Evolutionary conservation across 2,888 invertebrate species (phyloP).

Genomic region (Drosophila borealis): DNA sequence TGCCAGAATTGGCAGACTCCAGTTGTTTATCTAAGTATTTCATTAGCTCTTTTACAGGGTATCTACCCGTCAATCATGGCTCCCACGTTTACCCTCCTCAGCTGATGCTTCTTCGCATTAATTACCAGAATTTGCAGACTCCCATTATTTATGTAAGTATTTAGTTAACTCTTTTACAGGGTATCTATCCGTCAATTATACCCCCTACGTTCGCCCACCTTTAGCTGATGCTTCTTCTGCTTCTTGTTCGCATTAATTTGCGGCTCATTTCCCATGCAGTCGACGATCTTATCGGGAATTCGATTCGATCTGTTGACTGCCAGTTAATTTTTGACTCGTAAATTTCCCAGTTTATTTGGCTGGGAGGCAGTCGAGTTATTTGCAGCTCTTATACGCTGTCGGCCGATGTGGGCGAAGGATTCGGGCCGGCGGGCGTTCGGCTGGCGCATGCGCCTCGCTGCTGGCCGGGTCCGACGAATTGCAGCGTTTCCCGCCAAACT

Average conservation of each 20-base stretch:
- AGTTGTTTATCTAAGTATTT: no score
- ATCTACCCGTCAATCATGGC: background rate
- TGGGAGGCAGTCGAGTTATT: background rate
- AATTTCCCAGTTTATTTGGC: slow-evolving; percentile 44
- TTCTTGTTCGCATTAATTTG: background rate
- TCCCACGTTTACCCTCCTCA: no score
- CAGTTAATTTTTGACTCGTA: background rate
- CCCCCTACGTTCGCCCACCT: no score
- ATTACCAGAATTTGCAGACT: background rate
- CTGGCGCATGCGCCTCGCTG: slow-evolving; percentile 56
- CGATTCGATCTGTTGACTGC: slow-evolving; percentile 13
- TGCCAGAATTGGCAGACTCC: background rate
- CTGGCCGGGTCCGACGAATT: slow-evolving; percentile 62
- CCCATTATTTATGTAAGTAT: no score
- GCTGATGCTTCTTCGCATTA: background rate
- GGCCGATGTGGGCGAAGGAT: background rate
- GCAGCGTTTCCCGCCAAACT: slow-evolving; percentile 76
- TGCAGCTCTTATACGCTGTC: slow-evolving; percentile 30
- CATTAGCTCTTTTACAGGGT: background rate
- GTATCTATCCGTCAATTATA: background rate
- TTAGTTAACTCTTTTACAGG: background rate
- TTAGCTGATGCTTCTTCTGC: background rate
- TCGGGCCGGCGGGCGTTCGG: slow-evolving; percentile 29
- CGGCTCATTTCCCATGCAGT: slow-evolving; percentile 4
- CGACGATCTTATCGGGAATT: slow-evolving; percentile 21